Evolutionary conservation across 2,888 invertebrate genomes (phyloP), one percentile per base, ranked within the genome.

Genomic region (Phymatocera aterrima): DNA sequence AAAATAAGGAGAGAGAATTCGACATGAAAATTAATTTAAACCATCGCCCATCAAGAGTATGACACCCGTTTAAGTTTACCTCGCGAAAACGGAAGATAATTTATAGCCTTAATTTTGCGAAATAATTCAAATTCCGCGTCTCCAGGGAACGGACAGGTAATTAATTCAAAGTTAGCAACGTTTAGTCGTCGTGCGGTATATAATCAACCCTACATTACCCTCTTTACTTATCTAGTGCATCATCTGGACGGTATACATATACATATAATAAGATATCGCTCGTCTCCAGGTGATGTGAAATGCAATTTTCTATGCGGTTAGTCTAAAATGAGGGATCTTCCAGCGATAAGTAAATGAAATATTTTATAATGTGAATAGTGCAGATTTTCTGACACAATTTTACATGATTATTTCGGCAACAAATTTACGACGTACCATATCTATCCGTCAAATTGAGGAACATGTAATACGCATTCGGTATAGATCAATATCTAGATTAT

Each of bases 51-150:
- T n/a, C n/a, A n/a, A n/a, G 8, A 65, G 24, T 72, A 72, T 34
- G 51, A 72, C 72, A 57, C 57, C 37, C 6, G 57, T 10, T 74
- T 57, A 57, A 57, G 21, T 75, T 15, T 1, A 37, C 21, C 57
- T 57, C 24, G 57, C 51, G 51, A 51, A 51, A 75, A 57, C 57
- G 75, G 40, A 57, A 75, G 40, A 40, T 75, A 37, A 75, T 75
- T 75, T 60, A 75, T 24, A 60, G 40, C 37, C 57, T 75, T 57
- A 75, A 75, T 57, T n/a, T 75, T 57, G 37, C 34, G 21, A 40
- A 75, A 57, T 75, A 75, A 75, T 75, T 75, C 57, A 75, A 75
- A 75, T 75, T 57, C 57, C 75, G 37, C 24, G n/a, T n/a, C 51
- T 12, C 70, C 31, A 28, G 31, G 6, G 28, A 31, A 34, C 31